Evolutionary conservation across 1,140 invertebrate genomes (phyloP), one percentile per base, ranked within the genome.

Genomic region (Melipona quadrifasciata): DNA sequence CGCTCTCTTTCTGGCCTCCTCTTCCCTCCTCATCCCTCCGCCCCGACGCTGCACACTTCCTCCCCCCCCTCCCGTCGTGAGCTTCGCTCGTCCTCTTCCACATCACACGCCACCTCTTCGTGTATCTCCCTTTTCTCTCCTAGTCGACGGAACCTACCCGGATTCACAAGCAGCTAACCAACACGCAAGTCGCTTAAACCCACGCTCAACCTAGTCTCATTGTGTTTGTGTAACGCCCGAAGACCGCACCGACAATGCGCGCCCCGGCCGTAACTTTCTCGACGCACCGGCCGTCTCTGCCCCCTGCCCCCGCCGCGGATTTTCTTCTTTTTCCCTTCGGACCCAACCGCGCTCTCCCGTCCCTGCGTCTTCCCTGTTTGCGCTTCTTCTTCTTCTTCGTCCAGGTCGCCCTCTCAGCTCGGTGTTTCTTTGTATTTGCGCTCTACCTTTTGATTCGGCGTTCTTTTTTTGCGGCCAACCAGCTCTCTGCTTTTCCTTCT

Each of bases 141-240:
- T 85, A 57, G 57, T 78, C 78, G 61, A 85, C 81, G 82, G 31
- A 81, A 90, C 87, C 89, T 86, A 64, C 84, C 90, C 90, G 90
- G 90, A 91, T 90, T 90, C 93, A 88, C 91, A 91, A 90, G 89
- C 91, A 89, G 89, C 90, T 92, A 90, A 93, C 93, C 91, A 92
- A 92, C 90, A 92, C 91, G 90, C 90, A 91, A 94, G 91, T 93
- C 91, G 91, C 85, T 93, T 93, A 93, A 94, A 93, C 92, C 91
- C 90, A 92, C 86, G 92, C 87, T 92, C 87, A 92, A 91, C 86
- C 89, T 83, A 86, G 86, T 88, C 87, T 91, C 90, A 91, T 90
- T 93, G 91, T 92, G 87, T 91, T 92, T 91, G 91, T 90, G 85
- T 89, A 91, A 91, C 90, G 88, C 86, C 80, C 90, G 83, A 89